Evolutionary conservation across 2,888 invertebrate genomes (phyloP).

Genomic region (Zygogramma bicolorata): DNA sequence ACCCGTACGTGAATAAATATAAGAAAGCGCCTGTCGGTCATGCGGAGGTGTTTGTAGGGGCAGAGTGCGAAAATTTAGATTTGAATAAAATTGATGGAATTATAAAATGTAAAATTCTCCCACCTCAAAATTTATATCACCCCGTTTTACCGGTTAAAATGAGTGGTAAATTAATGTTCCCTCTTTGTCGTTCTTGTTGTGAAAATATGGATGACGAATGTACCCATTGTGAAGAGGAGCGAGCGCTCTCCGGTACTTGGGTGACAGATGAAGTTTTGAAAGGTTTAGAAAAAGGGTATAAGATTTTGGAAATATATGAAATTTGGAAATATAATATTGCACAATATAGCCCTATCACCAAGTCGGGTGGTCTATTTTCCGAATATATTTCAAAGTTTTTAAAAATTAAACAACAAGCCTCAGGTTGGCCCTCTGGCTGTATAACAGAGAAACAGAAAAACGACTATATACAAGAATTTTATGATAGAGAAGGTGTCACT

Average conservation of each 20-base stretch:
- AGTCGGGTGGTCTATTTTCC: conserved; percentile 52
- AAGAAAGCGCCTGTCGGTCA: conserved; percentile 38
- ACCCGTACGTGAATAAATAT: background rate
- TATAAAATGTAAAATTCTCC: conserved; percentile 38
- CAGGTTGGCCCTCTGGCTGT: conserved; percentile 45
- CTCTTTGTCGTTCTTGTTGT: conserved; percentile 55
- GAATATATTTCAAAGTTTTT: conserved; percentile 52
- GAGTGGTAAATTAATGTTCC: conserved; percentile 52
- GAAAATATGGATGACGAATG: conserved; percentile 40
- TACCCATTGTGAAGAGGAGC: conserved; percentile 43
- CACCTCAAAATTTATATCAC: conserved; percentile 44
- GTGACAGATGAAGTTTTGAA: conserved; percentile 54
- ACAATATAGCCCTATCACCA: too few species aligned
- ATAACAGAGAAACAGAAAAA: conserved; percentile 27
- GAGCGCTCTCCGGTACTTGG: conserved; percentile 50
- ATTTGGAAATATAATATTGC: too few species aligned
- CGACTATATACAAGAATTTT: conserved; percentile 36
- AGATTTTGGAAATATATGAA: too few species aligned
- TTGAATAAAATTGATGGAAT: conserved; percentile 23
- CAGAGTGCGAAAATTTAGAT: too few species aligned
- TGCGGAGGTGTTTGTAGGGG: conserved; percentile 48
- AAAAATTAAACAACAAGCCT: conserved; percentile 50
- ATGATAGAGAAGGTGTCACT: conserved; percentile 32
- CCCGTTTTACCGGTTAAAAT: conserved; percentile 56
- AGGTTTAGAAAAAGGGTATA: too few species aligned